Conservation (phyloP, 1,140 invertebrate species). For the Diorhabda carinulata region DNA sequence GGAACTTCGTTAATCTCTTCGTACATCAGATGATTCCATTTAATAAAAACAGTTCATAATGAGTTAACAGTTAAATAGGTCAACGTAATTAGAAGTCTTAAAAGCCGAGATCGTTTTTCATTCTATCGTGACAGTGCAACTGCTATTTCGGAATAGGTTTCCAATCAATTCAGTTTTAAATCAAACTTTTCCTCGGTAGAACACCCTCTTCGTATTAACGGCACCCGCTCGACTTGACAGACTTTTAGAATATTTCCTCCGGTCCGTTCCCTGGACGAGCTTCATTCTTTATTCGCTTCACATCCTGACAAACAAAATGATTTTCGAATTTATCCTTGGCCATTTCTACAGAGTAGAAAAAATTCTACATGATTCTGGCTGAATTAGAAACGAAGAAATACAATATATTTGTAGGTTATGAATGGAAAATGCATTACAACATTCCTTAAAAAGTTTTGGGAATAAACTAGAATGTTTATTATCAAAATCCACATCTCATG, state of each 20-base stretch:
- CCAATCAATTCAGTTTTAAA: conserved; percentile 37
- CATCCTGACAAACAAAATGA: not conserved
- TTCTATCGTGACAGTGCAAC: conserved; percentile 28
- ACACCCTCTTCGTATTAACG: conserved; percentile 23
- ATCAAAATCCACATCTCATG: too few relatives aligned
- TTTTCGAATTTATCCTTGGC: not conserved
- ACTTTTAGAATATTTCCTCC: conserved; percentile 18
- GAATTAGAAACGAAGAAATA: too few relatives aligned
- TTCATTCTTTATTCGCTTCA: conserved; percentile 4
- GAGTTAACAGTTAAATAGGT: not conserved
- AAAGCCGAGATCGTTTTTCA: conserved; percentile 23
- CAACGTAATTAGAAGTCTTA: not conserved
- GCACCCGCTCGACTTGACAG: conserved; percentile 16
- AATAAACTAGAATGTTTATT: too few relatives aligned
- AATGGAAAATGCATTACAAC: too few relatives aligned
- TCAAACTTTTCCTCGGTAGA: conserved; percentile 30
- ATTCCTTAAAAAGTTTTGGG: too few relatives aligned
- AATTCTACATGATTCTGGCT: too few relatives aligned
- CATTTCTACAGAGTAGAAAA: not conserved
- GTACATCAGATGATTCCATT: too few relatives aligned
- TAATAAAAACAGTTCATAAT: too few relatives aligned
- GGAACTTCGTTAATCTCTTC: too few relatives aligned
- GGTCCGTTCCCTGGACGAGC: conserved; percentile 5
- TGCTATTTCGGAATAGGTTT: conserved; percentile 35
- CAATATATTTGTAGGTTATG: too few relatives aligned